Conservation (phyloP, 2,797 vertebrate genomes). For the Coregonus ussuriensis region DNA sequence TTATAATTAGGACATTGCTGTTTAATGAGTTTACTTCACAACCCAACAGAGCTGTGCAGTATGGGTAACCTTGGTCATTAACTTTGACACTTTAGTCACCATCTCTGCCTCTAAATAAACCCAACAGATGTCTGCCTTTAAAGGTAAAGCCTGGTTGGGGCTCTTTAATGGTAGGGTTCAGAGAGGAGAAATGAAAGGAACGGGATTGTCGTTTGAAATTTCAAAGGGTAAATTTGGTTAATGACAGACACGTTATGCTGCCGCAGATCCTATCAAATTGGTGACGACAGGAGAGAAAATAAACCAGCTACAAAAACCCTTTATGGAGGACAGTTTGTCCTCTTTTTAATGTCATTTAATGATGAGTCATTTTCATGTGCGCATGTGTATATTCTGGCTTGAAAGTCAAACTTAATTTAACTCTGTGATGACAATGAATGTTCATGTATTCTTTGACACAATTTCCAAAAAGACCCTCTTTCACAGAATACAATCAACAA, state of each 20-base stretch:
- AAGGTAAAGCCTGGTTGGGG: neutral
- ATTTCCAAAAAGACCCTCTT: no score
- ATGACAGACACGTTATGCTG: neutral
- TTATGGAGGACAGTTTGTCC: neutral
- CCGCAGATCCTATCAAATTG: neutral
- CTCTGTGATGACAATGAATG: no score
- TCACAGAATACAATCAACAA: no score
- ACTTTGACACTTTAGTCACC: neutral
- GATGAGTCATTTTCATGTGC: neutral
- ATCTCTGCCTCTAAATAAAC: neutral
- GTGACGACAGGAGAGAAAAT: neutral
- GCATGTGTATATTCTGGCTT: no score
- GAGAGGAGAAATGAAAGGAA: neutral
- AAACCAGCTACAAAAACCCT: neutral
- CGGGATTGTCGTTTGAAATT: neutral
- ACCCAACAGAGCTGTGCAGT: neutral
- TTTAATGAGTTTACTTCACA: neutral
- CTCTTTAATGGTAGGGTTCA: neutral
- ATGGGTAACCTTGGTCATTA: neutral
- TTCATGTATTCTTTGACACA: no score
- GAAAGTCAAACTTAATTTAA: no score
- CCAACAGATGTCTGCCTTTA: neutral
- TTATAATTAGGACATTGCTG: no score
- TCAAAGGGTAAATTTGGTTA: neutral
- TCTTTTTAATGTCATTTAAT: neutral